Conservation (phyloP, 2,888 invertebrate species). For the Diaprepes abbreviatus region DNA sequence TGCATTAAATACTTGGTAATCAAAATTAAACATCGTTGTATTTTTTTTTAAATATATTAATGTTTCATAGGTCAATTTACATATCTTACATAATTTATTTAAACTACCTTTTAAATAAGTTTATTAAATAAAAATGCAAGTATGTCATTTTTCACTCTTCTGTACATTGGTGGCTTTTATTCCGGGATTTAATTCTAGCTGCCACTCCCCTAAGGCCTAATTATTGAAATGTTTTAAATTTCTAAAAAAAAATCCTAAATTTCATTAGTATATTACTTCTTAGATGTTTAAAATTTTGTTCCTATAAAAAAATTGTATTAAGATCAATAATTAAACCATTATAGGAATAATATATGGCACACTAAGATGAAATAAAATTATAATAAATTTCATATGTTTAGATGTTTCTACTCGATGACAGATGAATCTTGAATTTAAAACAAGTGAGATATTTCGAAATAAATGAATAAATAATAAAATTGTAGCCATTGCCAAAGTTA, state of each 20-base stretch:
- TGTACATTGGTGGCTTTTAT: background rate
- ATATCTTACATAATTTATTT: background rate
- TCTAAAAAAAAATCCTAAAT: no score
- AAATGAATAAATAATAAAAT: background rate
- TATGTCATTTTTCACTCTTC: background rate
- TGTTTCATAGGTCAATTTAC: background rate
- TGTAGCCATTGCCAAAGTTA: constrained; percentile 21
- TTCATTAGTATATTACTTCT: background rate
- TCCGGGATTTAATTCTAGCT: background rate
- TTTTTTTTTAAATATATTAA: background rate
- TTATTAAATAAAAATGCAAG: constrained; percentile 1
- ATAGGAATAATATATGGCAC: constrained; percentile 16
- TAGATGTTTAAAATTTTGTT: background rate
- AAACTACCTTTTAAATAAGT: constrained; percentile 1
- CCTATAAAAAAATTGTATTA: background rate
- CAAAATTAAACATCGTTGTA: background rate
- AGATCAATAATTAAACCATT: background rate
- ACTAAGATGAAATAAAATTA: background rate
- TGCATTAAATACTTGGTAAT: no score
- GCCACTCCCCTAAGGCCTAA: background rate
- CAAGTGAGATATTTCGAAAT: background rate
- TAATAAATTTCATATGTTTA: constrained; percentile 7
- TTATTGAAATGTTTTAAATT: constrained; percentile 1
- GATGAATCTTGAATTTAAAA: background rate
- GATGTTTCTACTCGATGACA: background rate